Base-by-base conservation (phyloP, 2,888 invertebrate species). In the Isotomurus palustris region DNA sequence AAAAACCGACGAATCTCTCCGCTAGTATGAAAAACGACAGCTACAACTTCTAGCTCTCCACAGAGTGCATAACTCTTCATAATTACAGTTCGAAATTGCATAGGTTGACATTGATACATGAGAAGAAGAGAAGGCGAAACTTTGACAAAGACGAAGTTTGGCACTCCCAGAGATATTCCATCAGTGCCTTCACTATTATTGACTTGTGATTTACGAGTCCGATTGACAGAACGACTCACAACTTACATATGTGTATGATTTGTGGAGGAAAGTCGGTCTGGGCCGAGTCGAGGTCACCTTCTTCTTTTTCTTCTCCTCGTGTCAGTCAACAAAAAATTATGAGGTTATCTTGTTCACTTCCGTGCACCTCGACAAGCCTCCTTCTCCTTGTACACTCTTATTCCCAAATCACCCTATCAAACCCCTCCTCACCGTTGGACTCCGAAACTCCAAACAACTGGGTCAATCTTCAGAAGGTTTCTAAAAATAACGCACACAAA, bases 191-290 rank as follows among this genome's bases (percentile, higher is more conserved):
- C 4, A 19, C 38, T 17, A 38, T 14, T 38, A 14, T 17, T 19
- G 19, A 4, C 5, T 4, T 5, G 38, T 38, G 38, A 38, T n/a
- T 38, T n/a, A n/a, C n/a, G n/a, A n/a, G n/a, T n/a, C 8, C 32
- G 8, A 32, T 32, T 32, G 32, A 32, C 32, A 32, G 14, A 32
- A 32, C 8, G 8, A 32, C 8, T 14, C 8, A 8, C 8, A 32
- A 32, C 32, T 10, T 32, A 19, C 43, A n/a, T n/a, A n/a, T n/a
- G n/a, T n/a, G n/a, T n/a, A n/a, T n/a, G n/a, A n/a, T n/a, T n/a
- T n/a, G n/a, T 43, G 4, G 14, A 43, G 22, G 24, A 43, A 43
- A 43, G 43, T 43, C 43, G 43, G 43, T 43, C 43, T 43, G 22
- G 43, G 22, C 43, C 43, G 43, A 14, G 21, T 43, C 22, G 21